Conservation (phyloP, 2,888 invertebrate genomes). For the Coremacera marginata region DNA sequence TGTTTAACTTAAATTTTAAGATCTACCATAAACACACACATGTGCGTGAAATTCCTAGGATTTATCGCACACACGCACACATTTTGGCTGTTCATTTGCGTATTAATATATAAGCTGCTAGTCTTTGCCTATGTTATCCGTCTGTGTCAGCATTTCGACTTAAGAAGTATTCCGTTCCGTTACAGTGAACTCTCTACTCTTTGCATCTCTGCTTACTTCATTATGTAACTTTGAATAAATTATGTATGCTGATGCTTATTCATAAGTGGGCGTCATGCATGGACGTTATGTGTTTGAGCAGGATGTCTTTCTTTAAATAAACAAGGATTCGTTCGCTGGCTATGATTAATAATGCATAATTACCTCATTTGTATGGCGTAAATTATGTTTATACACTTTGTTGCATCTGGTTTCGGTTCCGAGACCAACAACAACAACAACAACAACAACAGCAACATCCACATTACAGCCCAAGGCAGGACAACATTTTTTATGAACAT, state of each 20-base stretch:
- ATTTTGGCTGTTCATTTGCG: background rate
- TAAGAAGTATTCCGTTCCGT: no score
- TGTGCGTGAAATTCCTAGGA: background rate
- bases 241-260: slow-evolving; percentile 26
- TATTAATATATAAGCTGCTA: background rate
- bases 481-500: background rate
- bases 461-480: background rate
- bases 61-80: slow-evolving; percentile 28
- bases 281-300: background rate
- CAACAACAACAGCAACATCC: background rate
- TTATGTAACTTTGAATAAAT: slow-evolving; percentile 25
- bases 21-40: background rate
- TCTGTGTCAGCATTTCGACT: background rate
- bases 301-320: background rate
- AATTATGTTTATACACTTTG: slow-evolving; percentile 12
- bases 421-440: background rate
- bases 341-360: slow-evolving; percentile 66
- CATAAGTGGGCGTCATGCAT: background rate
- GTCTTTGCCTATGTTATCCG: background rate
- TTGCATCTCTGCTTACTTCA: background rate
- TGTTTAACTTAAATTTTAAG: background rate
- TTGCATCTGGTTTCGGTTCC: background rate
- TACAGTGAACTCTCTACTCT: background rate
- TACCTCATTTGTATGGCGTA: slow-evolving; percentile 56
- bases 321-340: background rate